These are phyloP conservation scores for Drosophila hawaiiensis DNA, from an alignment of 2,888 invertebrate genomes.

Conservation along the genomic window DNA sequence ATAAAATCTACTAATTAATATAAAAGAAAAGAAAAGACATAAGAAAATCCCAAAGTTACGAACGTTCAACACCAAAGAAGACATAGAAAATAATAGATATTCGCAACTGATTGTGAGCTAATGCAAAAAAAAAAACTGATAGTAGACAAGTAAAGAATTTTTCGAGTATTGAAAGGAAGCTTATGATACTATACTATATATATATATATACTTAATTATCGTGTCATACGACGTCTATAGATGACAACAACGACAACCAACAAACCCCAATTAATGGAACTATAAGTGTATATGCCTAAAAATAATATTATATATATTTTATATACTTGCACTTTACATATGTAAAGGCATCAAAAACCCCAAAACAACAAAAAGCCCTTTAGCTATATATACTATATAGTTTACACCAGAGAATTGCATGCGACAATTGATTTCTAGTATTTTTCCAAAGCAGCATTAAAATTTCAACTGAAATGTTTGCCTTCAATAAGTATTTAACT, in stretches of 20 bases:
- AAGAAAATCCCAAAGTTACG: constrained; percentile 45
- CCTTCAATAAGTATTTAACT: constrained; percentile 1
- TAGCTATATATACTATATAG: constrained; percentile 38
- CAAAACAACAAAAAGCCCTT: constrained; percentile 14
- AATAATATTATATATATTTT: constrained; percentile 66
- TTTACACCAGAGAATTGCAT: constrained; percentile 40
- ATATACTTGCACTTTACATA: constrained; percentile 65
- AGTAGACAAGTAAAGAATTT: constrained; percentile 35
- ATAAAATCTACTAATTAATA: constrained; percentile 21
- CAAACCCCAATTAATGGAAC: constrained; percentile 49
- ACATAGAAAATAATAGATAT: constrained; percentile 5
- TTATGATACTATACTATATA: constrained; percentile 29
- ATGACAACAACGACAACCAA: constrained; percentile 53
- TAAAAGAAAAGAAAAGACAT: constrained; percentile 39
- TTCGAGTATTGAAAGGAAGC: constrained; percentile 16
- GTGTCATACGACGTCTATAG: background rate
- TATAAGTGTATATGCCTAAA: constrained; percentile 55
- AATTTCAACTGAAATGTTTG: background rate
- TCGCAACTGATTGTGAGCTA: constrained; percentile 75
- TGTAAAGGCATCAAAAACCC: constrained; percentile 50
- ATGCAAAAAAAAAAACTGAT: constrained; percentile 43
- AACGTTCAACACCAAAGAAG: constrained; percentile 73
- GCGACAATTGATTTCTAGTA: constrained; percentile 39
- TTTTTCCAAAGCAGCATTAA: constrained; percentile 26
- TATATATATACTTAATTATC: constrained; percentile 55